Evolutionary conservation across 2,797 vertebrate species (phyloP), one percentile per base, ranked within the genome.

Genomic region (Megaceryle alcyon): DNA sequence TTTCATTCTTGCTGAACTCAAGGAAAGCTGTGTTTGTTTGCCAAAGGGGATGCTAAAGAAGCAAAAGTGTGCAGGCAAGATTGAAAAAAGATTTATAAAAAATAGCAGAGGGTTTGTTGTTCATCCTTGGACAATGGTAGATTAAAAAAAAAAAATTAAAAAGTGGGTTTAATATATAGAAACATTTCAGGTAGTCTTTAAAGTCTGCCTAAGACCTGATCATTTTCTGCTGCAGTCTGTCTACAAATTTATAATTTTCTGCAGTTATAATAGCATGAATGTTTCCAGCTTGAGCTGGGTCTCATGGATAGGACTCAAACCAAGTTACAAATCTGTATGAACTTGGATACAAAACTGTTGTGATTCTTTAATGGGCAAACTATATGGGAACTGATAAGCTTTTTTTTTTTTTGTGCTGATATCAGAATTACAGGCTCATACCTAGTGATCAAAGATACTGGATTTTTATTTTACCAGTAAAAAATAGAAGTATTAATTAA

Each of bases 11-110:
- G 23, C 81, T 95, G 41, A 69, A 61, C 37, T 91, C 39, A 35
- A 60, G 88, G 72, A 75, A 94, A 92, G 48, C 70, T 94, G 61
- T 88, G 71, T 91, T 96, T 94, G 57, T 97, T 92, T 97, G 72
- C 66, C 54, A 70, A 83, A 95, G 71, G 16, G 25, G 80, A 77
- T n/a, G 68, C 63, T 84, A 91, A 95, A 92, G 81, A 91, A 75
- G 81, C 44, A 93, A 88, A 92, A 92, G 71, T 61, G 66, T 87
- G 57, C 49, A 88, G 83, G 59, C 43, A 81, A 72, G 25, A 72
- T 70, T 70, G 63, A 51, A 57, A 76, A 76, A 78, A 43, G 12
- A 3, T 70, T 73, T 85, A 14, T 85, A 71, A 86, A 75, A 75
- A 68, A 54, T 22, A 91, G 33, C 49, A 92, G 13, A 61, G 49